Evolutionary conservation across 2,888 invertebrate species (phyloP).

Genomic region (Villa cingulata): DNA sequence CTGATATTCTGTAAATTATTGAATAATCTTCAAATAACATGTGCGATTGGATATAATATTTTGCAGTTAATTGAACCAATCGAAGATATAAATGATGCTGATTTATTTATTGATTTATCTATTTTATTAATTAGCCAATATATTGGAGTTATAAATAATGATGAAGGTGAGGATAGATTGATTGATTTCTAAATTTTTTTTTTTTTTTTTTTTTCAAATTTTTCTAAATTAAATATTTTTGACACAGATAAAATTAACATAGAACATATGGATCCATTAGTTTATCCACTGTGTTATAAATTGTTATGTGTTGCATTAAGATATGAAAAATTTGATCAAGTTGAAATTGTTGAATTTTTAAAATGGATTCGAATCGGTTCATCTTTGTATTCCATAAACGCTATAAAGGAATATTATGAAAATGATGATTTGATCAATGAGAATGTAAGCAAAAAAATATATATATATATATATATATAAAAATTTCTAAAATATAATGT

Average conservation of each 20-base stretch:
- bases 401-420: constrained; percentile 20
- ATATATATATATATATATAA: too few relatives aligned
- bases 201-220: neutral
- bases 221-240: neutral
- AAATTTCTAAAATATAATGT: too few relatives aligned
- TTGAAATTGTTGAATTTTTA: constrained; percentile 26
- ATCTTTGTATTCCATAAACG: constrained; percentile 12
- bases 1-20: constrained; percentile 23
- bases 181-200: neutral
- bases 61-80: constrained; percentile 25
- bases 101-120: constrained; percentile 25
- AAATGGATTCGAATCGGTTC: constrained; percentile 26
- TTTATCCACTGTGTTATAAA: constrained; percentile 27
- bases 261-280: constrained; percentile 23
- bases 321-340: constrained; percentile 17
- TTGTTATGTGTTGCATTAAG: constrained; percentile 22
- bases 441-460: constrained; percentile 13
- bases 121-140: constrained; percentile 28
- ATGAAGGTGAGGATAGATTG: constrained; percentile 14
- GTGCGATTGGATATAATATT: constrained; percentile 25
- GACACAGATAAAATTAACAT: too few relatives aligned
- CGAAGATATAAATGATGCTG: constrained; percentile 20
- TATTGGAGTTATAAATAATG: constrained; percentile 16
- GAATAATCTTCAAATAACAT: constrained; percentile 26
- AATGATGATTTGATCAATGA: constrained; percentile 22